Base-by-base conservation (phyloP, 2,113 vertebrate genomes). In the Hyla sarda region DNA sequence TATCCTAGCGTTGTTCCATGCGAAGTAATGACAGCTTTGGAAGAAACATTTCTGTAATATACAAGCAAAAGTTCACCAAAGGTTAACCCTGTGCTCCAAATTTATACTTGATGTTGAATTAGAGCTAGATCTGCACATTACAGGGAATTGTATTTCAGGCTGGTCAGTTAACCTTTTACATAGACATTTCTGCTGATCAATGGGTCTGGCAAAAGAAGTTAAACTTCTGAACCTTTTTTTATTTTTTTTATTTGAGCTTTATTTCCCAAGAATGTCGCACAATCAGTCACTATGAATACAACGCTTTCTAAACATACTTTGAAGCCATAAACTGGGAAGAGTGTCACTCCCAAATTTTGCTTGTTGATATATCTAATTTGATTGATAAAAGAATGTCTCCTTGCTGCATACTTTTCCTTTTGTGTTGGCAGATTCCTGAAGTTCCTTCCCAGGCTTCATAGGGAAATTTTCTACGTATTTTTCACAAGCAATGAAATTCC, bases 381-480 rank as follows among this genome's bases (percentile, higher is more conserved):
- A 75, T 84, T 84, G 82, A 87, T 89, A 89, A 88, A 89, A 88
- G 72, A 82, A 87, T 88, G 88, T 88, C 69, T 91, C 93, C 95
- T 94, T 92, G 93, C 91, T 92, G 88, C 90, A 84, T 84, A 84
- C 82, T 91, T 92, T 89, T 82, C 87, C 94, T 90, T 90, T 95
- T 94, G 93, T 94, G 90, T 88, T 87, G 89, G 90, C 87, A 92
- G 90, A 93, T 92, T 92, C 92, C 92, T 89, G 88, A 92, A 93
- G 92, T 91, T 94, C 94, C 89, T 93, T 95, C 92, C 91, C 94
- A 92, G 90, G 90, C 92, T 94, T 89, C 88, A 89, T 93, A 91
- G 86, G 91, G 91, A 93, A 94, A 95, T 95, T 94, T 93, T 91
- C 95, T 87, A 92, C 91, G 90, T 93, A 94, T 92, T 92, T 89